Conservation (phyloP, 1,140 invertebrate genomes). For the Caenorhabditis brenneri region DNA sequence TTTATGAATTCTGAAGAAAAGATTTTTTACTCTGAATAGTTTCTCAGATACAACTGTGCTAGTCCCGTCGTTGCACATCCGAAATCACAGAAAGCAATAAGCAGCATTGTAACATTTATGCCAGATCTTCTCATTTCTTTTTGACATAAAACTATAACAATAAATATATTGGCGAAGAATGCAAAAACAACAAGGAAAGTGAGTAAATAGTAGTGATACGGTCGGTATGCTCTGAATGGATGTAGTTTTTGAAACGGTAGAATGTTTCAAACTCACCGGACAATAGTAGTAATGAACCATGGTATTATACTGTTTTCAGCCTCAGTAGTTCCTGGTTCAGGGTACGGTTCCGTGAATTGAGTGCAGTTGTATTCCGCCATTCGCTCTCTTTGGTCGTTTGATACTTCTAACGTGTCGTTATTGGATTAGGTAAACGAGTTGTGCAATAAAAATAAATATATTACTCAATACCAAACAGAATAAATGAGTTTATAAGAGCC, state of each 20-base stretch:
- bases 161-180: neutral
- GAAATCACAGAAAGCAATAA: neutral
- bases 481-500: neutral
- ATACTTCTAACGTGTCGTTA: neutral
- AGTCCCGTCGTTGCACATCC: neutral
- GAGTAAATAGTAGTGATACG: neutral
- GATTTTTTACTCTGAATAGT: neutral
- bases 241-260: neutral
- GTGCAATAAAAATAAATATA: neutral
- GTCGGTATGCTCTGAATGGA: neutral
- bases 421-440: neutral
- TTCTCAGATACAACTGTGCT: neutral
- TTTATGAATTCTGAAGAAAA: too few relatives aligned
- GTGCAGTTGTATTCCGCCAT: neutral
- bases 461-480: neutral
- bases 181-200: neutral
- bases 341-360: neutral
- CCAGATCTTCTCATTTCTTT: constrained; percentile 2
- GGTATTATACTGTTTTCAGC: neutral
- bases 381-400: neutral
- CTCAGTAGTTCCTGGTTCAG: neutral
- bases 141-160: neutral
- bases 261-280: neutral
- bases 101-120: neutral
- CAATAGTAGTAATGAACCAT: neutral